Base-by-base conservation (phyloP, 2,888 invertebrate genomes). In the Chymomyza amoena region DNA sequence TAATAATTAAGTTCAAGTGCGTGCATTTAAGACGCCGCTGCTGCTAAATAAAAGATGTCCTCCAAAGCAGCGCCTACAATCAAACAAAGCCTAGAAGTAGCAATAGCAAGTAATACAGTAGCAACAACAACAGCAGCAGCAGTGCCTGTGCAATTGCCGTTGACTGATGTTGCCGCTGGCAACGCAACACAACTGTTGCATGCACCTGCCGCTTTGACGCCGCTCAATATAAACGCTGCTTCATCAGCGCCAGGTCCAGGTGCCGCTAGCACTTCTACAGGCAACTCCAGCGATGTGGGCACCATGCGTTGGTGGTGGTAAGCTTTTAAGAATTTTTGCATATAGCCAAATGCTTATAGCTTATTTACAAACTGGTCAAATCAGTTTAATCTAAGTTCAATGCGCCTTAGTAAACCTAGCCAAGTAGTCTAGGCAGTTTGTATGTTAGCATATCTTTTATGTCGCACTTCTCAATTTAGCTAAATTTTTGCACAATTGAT, bases 251-350 rank as follows among this genome's bases (percentile, higher is more conserved):
- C 79, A 10, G 81, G 79, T 60, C 79, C 79, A 10, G 81, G 79
- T 60, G 69, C 73, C 51, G 64, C 74, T 63, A 73, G 66, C 64
- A 1, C 61, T 50, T 25, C 18, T 15, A 36, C 70, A 59, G 75
- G 78, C 50, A 76, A 76, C 62, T 79, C 83, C 10, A 81, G 83
- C 62, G 89, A 90, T 75, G 87, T 90, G 6, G 90, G 89, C 74
- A 89, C 89, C 6, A 89, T 90, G 86, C 80, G 87, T 56, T 89
- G 89, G 77, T 90, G 90, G 90, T 89, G 89, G 89, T 89, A 86
- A 87, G 87, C 83, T 59, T 54, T 36, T 32, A 45, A 62, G 13
- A 61, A 2, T 45, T 13, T 13, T 57, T 51, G 2, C 13, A 0
- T 51, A 51, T 6, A 13, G 51, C 51, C 2, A 36, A 3, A 7